phyloP scores from a whole-genome alignment of 2,113 vertebrate species.

The Melospiza melodia region DNA sequence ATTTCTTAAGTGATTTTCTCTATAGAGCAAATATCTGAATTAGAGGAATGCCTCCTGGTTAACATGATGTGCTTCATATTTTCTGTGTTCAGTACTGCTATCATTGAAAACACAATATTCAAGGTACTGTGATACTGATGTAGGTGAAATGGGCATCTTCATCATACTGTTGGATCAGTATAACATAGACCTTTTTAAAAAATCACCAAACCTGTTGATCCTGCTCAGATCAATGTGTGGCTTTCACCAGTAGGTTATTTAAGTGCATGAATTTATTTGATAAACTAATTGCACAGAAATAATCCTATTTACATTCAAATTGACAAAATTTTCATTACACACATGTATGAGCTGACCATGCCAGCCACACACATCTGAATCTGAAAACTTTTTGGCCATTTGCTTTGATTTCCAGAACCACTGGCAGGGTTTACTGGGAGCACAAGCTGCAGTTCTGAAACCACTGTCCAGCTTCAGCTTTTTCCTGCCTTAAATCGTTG shows the following conservation, averaged over 20 bases:
- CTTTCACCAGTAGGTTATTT: neutral
- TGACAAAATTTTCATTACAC: neutral
- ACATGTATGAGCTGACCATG: rapidly evolving
- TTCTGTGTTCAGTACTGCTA: neutral
- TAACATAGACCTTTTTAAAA: neutral
- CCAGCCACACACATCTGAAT: neutral
- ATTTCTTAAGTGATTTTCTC: neutral
- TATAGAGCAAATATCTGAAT: neutral
- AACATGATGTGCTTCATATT: neutral
- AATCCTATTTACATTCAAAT: neutral
- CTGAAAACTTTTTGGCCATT: neutral
- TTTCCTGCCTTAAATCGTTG: neutral
- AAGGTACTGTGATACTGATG: neutral
- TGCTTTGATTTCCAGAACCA: neutral
- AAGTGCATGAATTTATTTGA: neutral
- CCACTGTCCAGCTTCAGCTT: neutral
- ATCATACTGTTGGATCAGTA: neutral
- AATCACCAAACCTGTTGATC: neutral
- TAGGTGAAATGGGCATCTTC: neutral
- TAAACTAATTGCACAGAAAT: neutral
- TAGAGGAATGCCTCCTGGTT: neutral
- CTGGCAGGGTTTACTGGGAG: neutral
- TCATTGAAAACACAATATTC: neutral
- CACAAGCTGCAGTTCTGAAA: neutral
- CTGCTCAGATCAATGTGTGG: neutral